Base-by-base conservation (phyloP, 2,888 invertebrate species). In the Ichneumoninae sp. region DNA sequence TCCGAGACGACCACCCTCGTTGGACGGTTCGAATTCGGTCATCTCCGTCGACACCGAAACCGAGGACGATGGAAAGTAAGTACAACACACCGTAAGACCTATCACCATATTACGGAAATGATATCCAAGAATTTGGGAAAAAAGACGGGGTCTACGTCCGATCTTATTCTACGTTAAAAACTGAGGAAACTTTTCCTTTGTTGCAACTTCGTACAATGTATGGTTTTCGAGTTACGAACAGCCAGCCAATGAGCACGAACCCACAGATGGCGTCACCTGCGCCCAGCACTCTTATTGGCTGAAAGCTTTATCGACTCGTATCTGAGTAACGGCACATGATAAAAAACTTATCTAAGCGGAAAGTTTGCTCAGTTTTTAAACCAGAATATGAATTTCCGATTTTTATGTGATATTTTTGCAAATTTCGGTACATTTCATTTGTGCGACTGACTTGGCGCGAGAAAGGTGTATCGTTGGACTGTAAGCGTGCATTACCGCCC, bases 1-100 rank as follows among this genome's bases (percentile, higher is more conserved):
- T 90, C 93, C 94, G 36, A 91, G 93, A 86, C 90, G 90, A 71
- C 90, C 90, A 83, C 86, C 91, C 68, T 91, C 91, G 77, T 87
- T 92, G 82, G 91, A 92, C 60, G 92, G 91, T 76, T 86, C 89
- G 52, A 86, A 89, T 72, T 86, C 89, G 19, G 78, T 81, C 44
- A 89, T 86, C 71, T 83, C 72, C 22, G 82, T 87, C 65, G 91
- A 92, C 47, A 91, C 89, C 72, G 91, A 88, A 81, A 85, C 87
- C 65, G 91, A 91, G 62, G 91, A 91, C 16, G 92, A 91, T 69
- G 91, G 90, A 85, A 90, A 89, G 92, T 91, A 83, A 88, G 90
- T 87, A 50, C 16, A 47, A 19, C 16, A 36, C 30, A 54, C 36
- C 52, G 4, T 40, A 54, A 57, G 30, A 52, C 26, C n/a, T 6